Percentiles rank a stretch among this genome's conserved stretches.
Evolutionary conservation across 2,113 vertebrate species (phyloP).

Genomic region (Garra rufa): DNA sequence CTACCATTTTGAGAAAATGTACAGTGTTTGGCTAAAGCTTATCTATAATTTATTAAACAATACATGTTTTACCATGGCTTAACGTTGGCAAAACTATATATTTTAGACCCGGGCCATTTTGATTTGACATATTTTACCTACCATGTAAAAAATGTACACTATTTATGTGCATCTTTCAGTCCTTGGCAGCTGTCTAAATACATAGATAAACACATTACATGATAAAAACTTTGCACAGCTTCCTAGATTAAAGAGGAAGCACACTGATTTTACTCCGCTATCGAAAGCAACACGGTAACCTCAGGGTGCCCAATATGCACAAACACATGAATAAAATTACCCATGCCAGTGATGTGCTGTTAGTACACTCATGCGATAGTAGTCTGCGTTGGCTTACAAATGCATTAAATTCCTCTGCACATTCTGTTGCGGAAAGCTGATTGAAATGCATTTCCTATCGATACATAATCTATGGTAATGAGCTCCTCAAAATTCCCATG

Average conservation of each 20-base stretch:
- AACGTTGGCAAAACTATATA: not conserved
- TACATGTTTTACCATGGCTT: not conserved
- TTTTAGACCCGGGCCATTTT: not conserved
- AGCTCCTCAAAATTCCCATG: constrained; percentile 68
- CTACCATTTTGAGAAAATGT: not conserved
- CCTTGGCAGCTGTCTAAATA: not conserved
- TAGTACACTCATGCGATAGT: constrained; percentile 4
- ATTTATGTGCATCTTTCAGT: not conserved
- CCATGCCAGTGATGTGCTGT: constrained; percentile 2
- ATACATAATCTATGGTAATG: constrained; percentile 76
- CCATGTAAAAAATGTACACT: not conserved
- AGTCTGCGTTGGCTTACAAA: constrained; percentile 30
- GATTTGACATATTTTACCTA: not conserved
- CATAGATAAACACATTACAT: not conserved
- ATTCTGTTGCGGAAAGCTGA: constrained; percentile 55
- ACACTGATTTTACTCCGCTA: not conserved
- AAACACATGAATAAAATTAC: constrained; percentile 24
- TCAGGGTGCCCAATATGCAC: not conserved
- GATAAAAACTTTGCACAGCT: not conserved
- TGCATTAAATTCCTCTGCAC: constrained; percentile 40
- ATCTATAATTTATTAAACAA: no score
- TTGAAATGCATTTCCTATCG: constrained; percentile 72
- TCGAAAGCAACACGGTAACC: not conserved
- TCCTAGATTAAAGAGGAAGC: not conserved
- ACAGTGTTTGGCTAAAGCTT: no score